Evolutionary conservation across 2,797 vertebrate species (phyloP), one percentile per base, ranked within the genome.

Genomic region (Phataginus tetradactyla): DNA sequence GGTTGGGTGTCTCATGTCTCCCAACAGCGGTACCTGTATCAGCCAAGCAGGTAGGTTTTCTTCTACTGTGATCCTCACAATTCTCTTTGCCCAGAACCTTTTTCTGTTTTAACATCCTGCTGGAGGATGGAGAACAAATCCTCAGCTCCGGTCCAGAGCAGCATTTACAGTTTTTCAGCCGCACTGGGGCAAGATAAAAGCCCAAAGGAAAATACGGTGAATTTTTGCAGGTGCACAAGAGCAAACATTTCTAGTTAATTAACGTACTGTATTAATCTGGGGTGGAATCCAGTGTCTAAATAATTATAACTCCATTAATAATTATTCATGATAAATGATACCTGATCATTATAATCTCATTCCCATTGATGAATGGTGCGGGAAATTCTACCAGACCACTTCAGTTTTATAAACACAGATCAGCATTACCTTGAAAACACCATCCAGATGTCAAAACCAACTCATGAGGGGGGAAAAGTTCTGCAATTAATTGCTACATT

Each of bases 231-330:
- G 84, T 91, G 42, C 83, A 88, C 66, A 79, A 91, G 79, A 96
- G 95, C 45, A 81, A 96, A 86, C 29, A n/a, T 96, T 97, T 97
- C 96, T 96, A 97, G 94, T 97, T 98, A 96, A 98, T 66, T 95
- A 32, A 96, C 91, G 61, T 91, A 34, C 37, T 94, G 14, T 96
- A 80, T 97, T 96, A 90, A 94, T 81, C 84, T 93, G 87, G 78
- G 74, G 95, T 66, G 32, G 69, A 95, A 86, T 95, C 77, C 96
- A 90, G 87, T 61, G 77, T 92, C 91, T 86, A 94, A 96, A 69
- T 92, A 57, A 97, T 90, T 93, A 86, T 66, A 95, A 69, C 69
- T 29, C n/a, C 86, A 92, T 93, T 96, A 96, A 96, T 95, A 96
- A 96, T 95, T 93, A 95, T 74, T 94, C 96, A 85, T 96, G 86